Evolutionary conservation across 2,113 vertebrate species (phyloP), one percentile per base, ranked within the genome.

Genomic region (Bombycilla garrulus): DNA sequence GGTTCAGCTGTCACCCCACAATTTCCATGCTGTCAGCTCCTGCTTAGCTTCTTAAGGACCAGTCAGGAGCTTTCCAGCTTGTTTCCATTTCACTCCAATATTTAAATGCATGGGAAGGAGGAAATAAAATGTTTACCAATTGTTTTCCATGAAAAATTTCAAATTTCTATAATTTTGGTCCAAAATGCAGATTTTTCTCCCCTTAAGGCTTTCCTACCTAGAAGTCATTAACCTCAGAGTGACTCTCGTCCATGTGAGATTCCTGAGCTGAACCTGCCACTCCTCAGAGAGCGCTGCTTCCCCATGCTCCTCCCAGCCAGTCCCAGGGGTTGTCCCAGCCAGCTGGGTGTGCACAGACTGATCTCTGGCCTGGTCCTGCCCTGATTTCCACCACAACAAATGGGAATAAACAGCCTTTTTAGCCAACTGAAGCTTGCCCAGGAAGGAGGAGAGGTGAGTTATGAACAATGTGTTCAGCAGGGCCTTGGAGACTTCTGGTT

Each of bases 21-120:
- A 81, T 62, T 54, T 57, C 73, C 9, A 18, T 50, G n/a, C 60
- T 61, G n/a, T 48, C 69, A 89, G 23, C 36, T 89, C 51, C 62
- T 51, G 10, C 42, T 65, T 56, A 57, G 10, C 17, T 65, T 77
- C 51, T 45, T 10, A 62, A 70, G 51, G 23, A 38, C 28, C 50
- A 40, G 36, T 6, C 47, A 73, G 60, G 60, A 70, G 15, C 15
- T 54, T 70, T 61, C 38, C 78, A 66, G 33, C 28, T 50, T 58
- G 10, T 36, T 90, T 33, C 45, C 22, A 38, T 77, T 73, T 81
- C 28, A 66, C 33, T 57, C n/a, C 64, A 28, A 18, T 31, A 53
- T 54, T 70, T 74, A 79, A 54, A 64, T 1, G 0, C 5, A 12
- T 3, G 6, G 8, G 3, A 15, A 21, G 22, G 17, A 45, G 8